Base-by-base conservation (phyloP, 64 coral and sea anemone species). In the Dendronephthya gigantea region DNA sequence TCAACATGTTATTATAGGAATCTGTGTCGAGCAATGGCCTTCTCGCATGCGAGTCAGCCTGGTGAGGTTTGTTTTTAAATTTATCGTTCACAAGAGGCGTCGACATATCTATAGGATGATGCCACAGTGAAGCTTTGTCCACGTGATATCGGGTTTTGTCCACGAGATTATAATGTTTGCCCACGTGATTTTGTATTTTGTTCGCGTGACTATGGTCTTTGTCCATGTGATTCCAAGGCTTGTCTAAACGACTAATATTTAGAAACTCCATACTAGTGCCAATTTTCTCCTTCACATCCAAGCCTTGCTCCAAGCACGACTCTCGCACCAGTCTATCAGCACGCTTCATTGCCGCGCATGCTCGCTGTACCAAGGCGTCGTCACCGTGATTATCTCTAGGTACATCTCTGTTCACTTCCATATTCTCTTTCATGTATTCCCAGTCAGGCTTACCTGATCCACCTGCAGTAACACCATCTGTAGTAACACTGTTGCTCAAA, bases 261-360 rank as follows among this genome's bases (percentile, higher is more conserved):
- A 62, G 6, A n/a, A 2, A 62, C 0, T 22, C 25, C 55, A 19
- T 62, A 19, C 19, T 62, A n/a, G 19, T 62, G 55, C 4, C 55
- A 5, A 45, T 45, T 11, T 62, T 9, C 25, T n/a, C 17, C 1
- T 62, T 62, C 0, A 19, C 25, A 5, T 15, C 25, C 16, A 2
- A 7, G 1, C 19, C 25, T 34, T 79, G 72, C 72, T 34, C 72
- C 4, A 34, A 3, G 32, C 72, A 79, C 22, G 72, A 2, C 31
- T 79, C 72, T 79, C 72, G 72, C 29, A 79, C 72, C 4, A 79
- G 4, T 79, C 72, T 79, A 39, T 79, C 72, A 36, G 72, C 72
- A 9, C 72, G 72, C 15, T 39, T 12, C 2, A 79, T 79, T 0
- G 72, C 72, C 9, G 72, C 72, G 15, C 32, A 79, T 34, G 72